Evolutionary conservation across 64 coral and sea anemone species (phyloP).

Genomic region (Acropora yongei): DNA sequence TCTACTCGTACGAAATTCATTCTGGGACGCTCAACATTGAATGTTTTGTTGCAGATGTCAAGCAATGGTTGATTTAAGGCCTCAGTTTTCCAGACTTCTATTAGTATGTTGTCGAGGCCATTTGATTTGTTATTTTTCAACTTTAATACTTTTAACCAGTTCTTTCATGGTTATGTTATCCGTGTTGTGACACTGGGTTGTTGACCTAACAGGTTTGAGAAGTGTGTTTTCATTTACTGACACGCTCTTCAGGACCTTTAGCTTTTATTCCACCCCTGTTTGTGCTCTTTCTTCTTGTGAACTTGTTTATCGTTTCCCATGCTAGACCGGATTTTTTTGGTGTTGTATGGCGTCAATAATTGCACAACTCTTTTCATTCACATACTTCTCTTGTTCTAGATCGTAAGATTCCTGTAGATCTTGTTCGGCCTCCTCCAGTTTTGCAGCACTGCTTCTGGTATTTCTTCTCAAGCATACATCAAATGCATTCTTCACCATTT

Average conservation of each 20-base stretch:
- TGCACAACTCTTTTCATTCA: constrained; percentile 8
- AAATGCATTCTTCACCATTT: constrained; percentile 21
- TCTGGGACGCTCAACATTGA: not conserved
- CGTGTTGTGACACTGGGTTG: constrained; percentile 2
- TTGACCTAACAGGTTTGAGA: constrained; percentile 5
- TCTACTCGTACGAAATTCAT: too few relatives aligned
- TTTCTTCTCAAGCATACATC: constrained; percentile 11
- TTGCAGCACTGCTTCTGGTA: constrained; percentile 23
- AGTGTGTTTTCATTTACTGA: not conserved
- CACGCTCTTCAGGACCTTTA: not conserved
- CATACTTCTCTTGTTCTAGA: constrained; percentile 15
- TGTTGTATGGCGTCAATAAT: constrained; percentile 12
- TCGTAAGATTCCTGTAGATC: constrained; percentile 1
- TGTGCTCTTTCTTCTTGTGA: constrained; percentile 3
- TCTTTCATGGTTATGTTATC: constrained; percentile 1
- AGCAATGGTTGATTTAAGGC: constrained; percentile 22
- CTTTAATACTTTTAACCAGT: constrained; percentile 7
- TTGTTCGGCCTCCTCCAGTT: not conserved
- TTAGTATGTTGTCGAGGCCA: constrained; percentile 17
- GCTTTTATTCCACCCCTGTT: constrained; percentile 2
- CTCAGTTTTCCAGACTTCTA: constrained; percentile 28
- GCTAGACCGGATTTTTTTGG: constrained; percentile 14
- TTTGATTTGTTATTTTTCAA: not conserved
- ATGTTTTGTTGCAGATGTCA: constrained; percentile 22
- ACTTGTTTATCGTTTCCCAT: not conserved